Conservation (phyloP, 2,888 invertebrate genomes). For the Hoplodrina ambigua region DNA sequence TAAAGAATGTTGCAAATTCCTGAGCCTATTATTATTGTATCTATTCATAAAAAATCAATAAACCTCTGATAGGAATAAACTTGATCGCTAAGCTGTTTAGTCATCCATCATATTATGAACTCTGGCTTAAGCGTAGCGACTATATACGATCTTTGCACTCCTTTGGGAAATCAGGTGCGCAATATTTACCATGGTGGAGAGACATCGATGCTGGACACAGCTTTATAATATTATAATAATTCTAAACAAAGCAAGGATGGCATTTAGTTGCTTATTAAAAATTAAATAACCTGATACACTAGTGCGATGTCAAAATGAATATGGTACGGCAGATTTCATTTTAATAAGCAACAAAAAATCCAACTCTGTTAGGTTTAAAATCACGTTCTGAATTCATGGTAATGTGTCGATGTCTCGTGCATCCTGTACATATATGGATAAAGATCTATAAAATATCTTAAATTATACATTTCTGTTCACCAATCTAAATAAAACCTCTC, state of each 20-base stretch:
- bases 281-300: no score
- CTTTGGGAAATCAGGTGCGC: constrained; percentile 20
- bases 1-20: no score
- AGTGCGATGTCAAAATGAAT: no score
- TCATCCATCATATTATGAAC: not conserved
- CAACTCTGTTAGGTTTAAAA: no score
- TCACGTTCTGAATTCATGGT: no score
- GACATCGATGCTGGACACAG: not conserved
- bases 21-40: no score
- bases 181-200: not conserved
- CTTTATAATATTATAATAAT: not conserved
- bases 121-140: not conserved
- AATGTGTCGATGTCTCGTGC: no score
- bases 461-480: no score
- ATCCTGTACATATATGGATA: no score
- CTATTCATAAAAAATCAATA: constrained; percentile 30
- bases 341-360: no score
- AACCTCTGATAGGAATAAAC: constrained; percentile 3
- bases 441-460: no score
- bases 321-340: no score
- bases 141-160: constrained; percentile 1
- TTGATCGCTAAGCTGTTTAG: constrained; percentile 8
- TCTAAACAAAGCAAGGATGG: not conserved
- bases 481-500: not conserved
- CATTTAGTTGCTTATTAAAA: not conserved